Conservation (phyloP, 2,113 vertebrate species). For the Osmerus mordax region DNA sequence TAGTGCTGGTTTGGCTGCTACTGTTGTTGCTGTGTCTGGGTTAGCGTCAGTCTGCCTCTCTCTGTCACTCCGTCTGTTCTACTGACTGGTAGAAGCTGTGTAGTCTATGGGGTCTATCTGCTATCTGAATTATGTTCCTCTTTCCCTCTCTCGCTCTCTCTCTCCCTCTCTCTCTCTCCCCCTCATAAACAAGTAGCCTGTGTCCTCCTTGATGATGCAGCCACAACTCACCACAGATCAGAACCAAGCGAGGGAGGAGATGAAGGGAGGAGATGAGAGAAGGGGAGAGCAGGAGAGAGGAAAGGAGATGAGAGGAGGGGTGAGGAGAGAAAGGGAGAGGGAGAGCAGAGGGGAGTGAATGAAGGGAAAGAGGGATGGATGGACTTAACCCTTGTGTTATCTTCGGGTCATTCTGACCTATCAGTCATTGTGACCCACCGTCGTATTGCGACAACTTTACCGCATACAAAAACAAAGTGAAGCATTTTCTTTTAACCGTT, state of each 20-base stretch:
- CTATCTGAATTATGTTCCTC: slow-evolving; percentile 29
- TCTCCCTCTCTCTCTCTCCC: not conserved
- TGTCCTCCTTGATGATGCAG: slow-evolving; percentile 70
- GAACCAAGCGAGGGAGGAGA: slow-evolving; percentile 28
- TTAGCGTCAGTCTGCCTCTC: slow-evolving; percentile 27
- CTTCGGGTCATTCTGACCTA: too few species aligned
- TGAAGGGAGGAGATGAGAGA: slow-evolving; percentile 16
- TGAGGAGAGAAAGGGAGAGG: not conserved
- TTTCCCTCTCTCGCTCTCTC: not conserved
- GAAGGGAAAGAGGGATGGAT: not conserved
- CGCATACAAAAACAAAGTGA: too few species aligned
- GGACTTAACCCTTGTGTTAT: too few species aligned
- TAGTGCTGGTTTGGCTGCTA: slow-evolving; percentile 7
- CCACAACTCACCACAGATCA: slow-evolving; percentile 27
- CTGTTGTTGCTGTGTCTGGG: slow-evolving; percentile 9
- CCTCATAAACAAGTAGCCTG: slow-evolving; percentile 76
- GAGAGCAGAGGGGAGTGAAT: not conserved
- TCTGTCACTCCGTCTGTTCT: slow-evolving; percentile 13
- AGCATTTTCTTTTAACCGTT: too few species aligned
- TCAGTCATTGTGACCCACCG: too few species aligned
- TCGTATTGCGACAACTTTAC: too few species aligned
- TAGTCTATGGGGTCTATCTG: slow-evolving; percentile 36
- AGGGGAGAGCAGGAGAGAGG: not conserved
- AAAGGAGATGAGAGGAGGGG: not conserved
- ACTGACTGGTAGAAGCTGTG: slow-evolving; percentile 35